Evolutionary conservation across 2,888 invertebrate genomes (phyloP).

Genomic region (Thysanoteuthis rhombus): DNA sequence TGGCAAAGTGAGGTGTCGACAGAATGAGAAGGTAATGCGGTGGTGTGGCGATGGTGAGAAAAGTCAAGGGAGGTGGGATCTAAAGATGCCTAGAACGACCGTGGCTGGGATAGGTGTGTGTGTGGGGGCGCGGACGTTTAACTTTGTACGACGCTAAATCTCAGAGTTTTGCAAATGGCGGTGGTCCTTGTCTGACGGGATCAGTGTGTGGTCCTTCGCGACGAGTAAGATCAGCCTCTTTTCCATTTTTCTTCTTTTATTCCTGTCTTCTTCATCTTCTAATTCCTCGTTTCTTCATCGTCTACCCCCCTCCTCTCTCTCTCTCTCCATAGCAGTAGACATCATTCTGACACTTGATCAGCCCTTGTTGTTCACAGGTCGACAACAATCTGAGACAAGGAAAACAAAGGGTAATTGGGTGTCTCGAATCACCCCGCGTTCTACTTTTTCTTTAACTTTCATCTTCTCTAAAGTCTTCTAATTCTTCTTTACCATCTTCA

Average conservation of each 20-base stretch:
- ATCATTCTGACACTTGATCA: neutral
- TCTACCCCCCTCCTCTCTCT: neutral
- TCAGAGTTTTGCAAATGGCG: neutral
- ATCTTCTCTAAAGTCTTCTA: no score
- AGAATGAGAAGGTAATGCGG: neutral
- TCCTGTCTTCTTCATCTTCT: neutral
- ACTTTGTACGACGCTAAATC: neutral
- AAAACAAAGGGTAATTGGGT: no score
- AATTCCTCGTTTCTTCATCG: neutral
- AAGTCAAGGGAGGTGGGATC: neutral
- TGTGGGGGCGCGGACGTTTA: neutral
- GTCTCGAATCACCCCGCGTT: no score
- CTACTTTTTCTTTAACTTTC: no score
- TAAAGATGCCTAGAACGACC: neutral
- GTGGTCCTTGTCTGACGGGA: neutral
- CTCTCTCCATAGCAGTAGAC: neutral
- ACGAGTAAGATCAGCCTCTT: neutral
- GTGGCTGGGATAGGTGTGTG: neutral
- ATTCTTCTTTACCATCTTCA: no score
- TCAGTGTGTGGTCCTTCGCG: neutral
- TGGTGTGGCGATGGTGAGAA: neutral
- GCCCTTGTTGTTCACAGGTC: no score
- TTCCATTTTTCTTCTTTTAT: neutral
- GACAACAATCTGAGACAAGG: no score
- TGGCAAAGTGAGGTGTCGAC: no score